Conservation (phyloP, 2,888 invertebrate species). For the Liodrosophila aerea region DNA sequence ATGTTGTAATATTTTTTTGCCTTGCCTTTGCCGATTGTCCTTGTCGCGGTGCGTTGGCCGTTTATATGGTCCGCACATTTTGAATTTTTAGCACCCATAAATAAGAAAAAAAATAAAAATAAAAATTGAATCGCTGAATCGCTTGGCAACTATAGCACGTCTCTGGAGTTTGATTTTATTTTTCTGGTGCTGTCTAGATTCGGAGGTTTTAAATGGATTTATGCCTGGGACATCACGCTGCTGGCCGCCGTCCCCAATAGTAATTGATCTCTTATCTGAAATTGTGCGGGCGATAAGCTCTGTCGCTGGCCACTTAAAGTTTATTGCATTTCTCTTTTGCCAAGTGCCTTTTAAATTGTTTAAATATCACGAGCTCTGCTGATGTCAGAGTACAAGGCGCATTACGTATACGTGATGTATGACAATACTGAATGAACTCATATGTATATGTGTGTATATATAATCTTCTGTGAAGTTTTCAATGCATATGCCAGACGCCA, state of each 20-base stretch:
- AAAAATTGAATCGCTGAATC: constrained; percentile 53
- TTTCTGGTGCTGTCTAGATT: constrained; percentile 46
- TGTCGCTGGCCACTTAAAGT: constrained; percentile 34
- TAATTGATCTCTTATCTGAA: constrained; percentile 55
- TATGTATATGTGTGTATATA: too few species aligned
- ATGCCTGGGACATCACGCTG: constrained; percentile 16
- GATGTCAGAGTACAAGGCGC: constrained; percentile 33
- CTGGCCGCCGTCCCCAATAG: constrained; percentile 15
- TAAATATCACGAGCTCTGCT: constrained; percentile 12
- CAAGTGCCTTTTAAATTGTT: constrained; percentile 16
- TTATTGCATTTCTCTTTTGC: constrained; percentile 15
- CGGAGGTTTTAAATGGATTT: constrained; percentile 57
- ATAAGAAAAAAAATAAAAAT: constrained; percentile 52
- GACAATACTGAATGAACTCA: constrained; percentile 1
- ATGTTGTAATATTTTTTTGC: constrained; percentile 71
- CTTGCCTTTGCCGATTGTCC: constrained; percentile 54
- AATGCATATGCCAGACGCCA: constrained; percentile 22
- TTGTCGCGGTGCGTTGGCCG: constrained; percentile 32
- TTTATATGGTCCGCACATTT: constrained; percentile 43
- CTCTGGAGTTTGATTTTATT: constrained; percentile 30
- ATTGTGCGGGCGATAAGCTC: constrained; percentile 38
- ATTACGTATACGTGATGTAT: constrained; percentile 41
- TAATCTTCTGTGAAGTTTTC: constrained; percentile 15
- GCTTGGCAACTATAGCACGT: constrained; percentile 35
- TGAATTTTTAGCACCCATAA: constrained; percentile 49